phyloP scores from a whole-genome alignment of 2,797 vertebrate genomes.

The Chromis chromis region DNA sequence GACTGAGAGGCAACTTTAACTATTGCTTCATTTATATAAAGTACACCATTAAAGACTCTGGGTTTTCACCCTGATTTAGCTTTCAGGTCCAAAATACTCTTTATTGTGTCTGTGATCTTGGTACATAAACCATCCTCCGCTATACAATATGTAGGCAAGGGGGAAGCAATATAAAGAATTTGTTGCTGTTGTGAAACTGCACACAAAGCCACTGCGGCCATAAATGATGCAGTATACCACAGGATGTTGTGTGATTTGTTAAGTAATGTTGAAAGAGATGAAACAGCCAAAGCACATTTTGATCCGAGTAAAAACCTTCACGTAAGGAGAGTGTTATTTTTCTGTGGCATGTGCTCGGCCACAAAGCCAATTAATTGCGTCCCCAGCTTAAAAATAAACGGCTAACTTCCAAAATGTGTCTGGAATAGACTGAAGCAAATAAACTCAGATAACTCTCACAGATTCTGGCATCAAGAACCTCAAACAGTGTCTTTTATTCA shows the following conservation, averaged over 20 bases:
- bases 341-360: constrained; percentile 30
- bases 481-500: background rate
- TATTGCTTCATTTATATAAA: constrained; percentile 80
- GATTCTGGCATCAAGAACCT: no score
- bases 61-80: constrained; percentile 79
- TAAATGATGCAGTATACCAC: constrained; percentile 40
- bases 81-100: constrained; percentile 80
- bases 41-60: constrained; percentile 75
- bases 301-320: constrained; percentile 27
- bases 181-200: constrained; percentile 53
- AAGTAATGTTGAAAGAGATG: constrained; percentile 33
- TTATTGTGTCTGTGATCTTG: constrained; percentile 79
- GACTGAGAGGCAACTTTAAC: constrained; percentile 78
- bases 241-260: constrained; percentile 69
- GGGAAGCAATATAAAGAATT: constrained; percentile 45
- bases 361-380: constrained; percentile 43
- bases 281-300: constrained; percentile 35
- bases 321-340: constrained; percentile 37
- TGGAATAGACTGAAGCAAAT: constrained; percentile 28
- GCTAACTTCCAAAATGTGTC: constrained; percentile 12
- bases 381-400: constrained; percentile 34
- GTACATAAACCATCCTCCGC: constrained; percentile 57
- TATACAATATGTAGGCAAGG: constrained; percentile 60
- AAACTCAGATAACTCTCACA: constrained; percentile 16
- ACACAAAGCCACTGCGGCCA: constrained; percentile 50